phyloP scores from a whole-genome alignment of 2,888 invertebrate species.

The Drosophila borborema region DNA sequence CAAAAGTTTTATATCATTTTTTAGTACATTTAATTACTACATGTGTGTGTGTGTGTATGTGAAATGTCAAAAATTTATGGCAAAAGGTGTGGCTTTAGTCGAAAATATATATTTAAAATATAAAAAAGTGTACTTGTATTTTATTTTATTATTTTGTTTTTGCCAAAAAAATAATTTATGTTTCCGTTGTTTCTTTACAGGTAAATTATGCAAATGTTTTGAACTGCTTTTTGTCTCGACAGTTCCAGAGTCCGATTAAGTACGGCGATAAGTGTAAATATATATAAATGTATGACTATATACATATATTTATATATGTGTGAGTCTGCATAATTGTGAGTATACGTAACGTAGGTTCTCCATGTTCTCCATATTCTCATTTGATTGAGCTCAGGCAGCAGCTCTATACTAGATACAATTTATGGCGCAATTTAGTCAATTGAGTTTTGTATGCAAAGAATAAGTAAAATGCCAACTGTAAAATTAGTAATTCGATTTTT shows the following conservation, averaged over 20 bases:
- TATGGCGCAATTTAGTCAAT: neutral
- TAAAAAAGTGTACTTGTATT: constrained; percentile 11
- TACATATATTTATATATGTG: constrained; percentile 10
- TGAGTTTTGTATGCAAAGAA: neutral
- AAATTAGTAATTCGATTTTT: neutral
- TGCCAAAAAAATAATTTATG: constrained; percentile 48
- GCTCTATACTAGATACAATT: neutral
- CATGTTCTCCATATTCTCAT: neutral
- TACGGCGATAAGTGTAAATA: constrained; percentile 46
- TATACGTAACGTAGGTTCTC: neutral
- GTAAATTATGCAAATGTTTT: constrained; percentile 69
- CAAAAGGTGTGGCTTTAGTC: constrained; percentile 69
- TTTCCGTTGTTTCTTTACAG: constrained; percentile 65
- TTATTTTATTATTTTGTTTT: constrained; percentile 26
- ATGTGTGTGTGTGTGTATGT: constrained; percentile 37
- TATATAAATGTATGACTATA: constrained; percentile 6
- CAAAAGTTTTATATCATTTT: constrained; percentile 51
- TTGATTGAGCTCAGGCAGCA: neutral
- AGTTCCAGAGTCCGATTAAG: constrained; percentile 35
- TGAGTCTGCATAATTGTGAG: neutral
- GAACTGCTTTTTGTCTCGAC: constrained; percentile 33
- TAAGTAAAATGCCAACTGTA: neutral
- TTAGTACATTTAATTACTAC: constrained; percentile 72
- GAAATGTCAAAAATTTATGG: constrained; percentile 71
- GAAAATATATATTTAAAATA: constrained; percentile 16